These are phyloP conservation scores for Macquaria ambigua DNA, from an alignment of 2,113 vertebrate genomes.

Conservation along the genomic window DNA sequence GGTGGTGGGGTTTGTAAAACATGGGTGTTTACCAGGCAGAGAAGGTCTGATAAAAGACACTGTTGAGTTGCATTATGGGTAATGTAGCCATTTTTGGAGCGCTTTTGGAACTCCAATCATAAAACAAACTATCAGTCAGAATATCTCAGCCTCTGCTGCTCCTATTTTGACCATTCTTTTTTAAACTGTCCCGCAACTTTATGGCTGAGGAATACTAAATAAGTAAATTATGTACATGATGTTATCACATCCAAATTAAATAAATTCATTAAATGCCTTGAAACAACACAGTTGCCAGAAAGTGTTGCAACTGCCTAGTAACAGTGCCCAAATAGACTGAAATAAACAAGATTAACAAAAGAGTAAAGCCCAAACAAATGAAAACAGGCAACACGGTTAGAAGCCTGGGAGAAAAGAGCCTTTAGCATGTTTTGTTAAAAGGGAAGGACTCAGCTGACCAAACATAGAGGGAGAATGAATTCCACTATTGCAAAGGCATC, in stretches of 20 bases:
- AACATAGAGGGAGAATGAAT: slow-evolving; percentile 9
- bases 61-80: neutral
- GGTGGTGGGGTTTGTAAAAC: neutral
- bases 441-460: neutral
- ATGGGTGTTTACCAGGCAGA: neutral
- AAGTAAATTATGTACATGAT: neutral
- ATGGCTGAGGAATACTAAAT: neutral
- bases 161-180: neutral
- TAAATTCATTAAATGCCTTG: neutral
- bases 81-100: neutral
- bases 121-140: neutral
- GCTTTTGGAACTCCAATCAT: neutral
- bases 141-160: neutral
- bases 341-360: slow-evolving; percentile 13
- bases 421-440: slow-evolving; percentile 17
- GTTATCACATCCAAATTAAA: neutral
- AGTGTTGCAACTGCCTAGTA: neutral
- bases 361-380: neutral
- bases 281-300: neutral
- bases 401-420: neutral
- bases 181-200: neutral
- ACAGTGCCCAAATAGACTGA: neutral
- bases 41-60: neutral
- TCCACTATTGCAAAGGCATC: slow-evolving; percentile 16
- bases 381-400: neutral